A percentile compares a stretch with the other conserved stretches of the same genome.
These are phyloP conservation scores for Ommatoiulus sabulosus DNA, from an alignment of 2,888 invertebrate genomes.

Conservation along the genomic window DNA sequence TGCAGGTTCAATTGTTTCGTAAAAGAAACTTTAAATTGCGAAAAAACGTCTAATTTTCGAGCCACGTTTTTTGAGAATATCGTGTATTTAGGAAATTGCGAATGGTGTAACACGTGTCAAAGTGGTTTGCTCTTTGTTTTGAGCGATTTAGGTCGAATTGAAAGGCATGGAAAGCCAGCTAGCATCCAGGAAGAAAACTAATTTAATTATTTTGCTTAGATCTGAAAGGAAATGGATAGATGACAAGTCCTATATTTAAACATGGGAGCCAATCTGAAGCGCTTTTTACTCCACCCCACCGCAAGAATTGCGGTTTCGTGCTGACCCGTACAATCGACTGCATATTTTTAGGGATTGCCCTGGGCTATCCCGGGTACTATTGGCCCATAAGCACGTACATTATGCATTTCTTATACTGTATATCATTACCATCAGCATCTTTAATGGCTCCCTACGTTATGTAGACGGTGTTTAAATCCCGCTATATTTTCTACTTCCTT, in stretches of 20 bases:
- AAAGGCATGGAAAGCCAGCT: neutral
- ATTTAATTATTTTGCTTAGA: neutral
- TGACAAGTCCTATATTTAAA: slow-evolving; percentile 25
- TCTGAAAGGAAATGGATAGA: neutral
- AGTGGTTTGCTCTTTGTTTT: slow-evolving; percentile 3
- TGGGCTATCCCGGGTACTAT: neutral
- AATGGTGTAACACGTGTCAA: neutral
- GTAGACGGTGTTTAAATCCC: neutral
- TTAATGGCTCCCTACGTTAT: slow-evolving; percentile 23
- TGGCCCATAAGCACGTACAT: slow-evolving; percentile 18
- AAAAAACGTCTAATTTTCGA: neutral
- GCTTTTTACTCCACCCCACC: neutral
- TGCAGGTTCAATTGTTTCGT: neutral
- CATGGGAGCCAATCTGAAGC: slow-evolving; percentile 25
- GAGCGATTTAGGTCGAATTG: slow-evolving; percentile 1
- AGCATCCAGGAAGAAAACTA: slow-evolving; percentile 15
- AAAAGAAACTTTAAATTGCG: neutral
- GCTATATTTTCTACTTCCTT: neutral
- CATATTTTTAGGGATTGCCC: neutral
- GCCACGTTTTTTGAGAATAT: neutral
- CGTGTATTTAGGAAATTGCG: neutral
- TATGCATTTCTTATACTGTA: neutral
- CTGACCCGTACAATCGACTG: slow-evolving; percentile 32
- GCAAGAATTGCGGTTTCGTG: neutral
- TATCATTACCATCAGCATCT: slow-evolving; percentile 29